Conservation (phyloP, 2,888 invertebrate genomes). For the Tinea pellionella region DNA sequence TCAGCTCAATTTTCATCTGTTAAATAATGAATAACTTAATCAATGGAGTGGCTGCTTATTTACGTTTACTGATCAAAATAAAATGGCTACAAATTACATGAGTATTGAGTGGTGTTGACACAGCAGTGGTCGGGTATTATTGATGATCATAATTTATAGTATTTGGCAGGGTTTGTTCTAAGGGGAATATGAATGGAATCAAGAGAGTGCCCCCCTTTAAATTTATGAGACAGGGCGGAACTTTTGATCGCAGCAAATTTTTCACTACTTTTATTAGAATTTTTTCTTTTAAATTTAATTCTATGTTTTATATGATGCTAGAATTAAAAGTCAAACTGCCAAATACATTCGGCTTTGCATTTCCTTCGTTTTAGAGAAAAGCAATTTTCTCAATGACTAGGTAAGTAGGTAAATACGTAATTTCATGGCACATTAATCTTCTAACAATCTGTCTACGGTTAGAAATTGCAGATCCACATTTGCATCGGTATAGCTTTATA, state of each 20-base stretch:
- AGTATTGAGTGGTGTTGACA: constrained; percentile 54
- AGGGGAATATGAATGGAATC: constrained; percentile 54
- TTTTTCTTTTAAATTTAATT: not conserved
- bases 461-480: not conserved
- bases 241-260: constrained; percentile 50
- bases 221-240: constrained; percentile 51
- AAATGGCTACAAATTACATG: constrained; percentile 35
- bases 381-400: constrained; percentile 61
- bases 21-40: constrained; percentile 1
- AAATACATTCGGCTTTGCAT: not conserved
- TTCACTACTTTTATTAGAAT: not conserved
- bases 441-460: constrained; percentile 26
- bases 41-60: not conserved
- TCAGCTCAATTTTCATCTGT: not conserved
- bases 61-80: constrained; percentile 19
- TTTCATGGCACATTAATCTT: constrained; percentile 58
- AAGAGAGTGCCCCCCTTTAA: constrained; percentile 45
- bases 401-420: constrained; percentile 64
- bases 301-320: not conserved
- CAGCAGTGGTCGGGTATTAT: constrained; percentile 49
- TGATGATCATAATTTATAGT: constrained; percentile 62
- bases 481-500: not conserved
- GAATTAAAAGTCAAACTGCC: not conserved
- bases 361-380: constrained; percentile 24
- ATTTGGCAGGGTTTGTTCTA: constrained; percentile 38